phyloP scores from a whole-genome alignment of 2,888 invertebrate species.

The Napeogenes inachia region DNA sequence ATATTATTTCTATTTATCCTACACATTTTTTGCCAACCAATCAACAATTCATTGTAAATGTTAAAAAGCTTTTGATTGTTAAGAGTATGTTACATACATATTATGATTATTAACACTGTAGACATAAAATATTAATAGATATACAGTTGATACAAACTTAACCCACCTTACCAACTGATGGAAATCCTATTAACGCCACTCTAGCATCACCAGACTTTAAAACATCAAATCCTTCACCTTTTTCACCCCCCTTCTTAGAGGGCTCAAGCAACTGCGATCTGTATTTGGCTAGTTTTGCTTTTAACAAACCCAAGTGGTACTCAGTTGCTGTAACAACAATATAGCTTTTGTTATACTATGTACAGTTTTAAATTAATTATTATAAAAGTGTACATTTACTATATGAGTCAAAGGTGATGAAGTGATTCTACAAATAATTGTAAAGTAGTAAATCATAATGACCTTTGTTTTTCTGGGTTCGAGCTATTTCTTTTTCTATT shows the following conservation, averaged over 20 bases:
- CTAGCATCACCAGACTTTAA: constrained; percentile 99
- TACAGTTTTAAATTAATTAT: no score
- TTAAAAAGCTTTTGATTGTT: no score
- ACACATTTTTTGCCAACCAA: no score
- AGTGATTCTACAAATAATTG: no score
- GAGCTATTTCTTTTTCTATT: constrained; percentile 98
- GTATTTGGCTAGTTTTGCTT: constrained; percentile 97
- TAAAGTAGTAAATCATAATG: constrained; percentile 16
- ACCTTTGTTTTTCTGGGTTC: constrained; percentile 99
- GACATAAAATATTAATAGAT: neutral
- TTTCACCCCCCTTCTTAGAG: constrained; percentile 90
- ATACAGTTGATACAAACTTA: constrained; percentile 9
- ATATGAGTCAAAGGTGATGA: neutral
- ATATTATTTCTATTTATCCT: neutral
- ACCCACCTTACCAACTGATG: constrained; percentile 95
- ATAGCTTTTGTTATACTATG: no score
- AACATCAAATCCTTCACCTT: constrained; percentile 99
- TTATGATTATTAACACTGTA: no score
- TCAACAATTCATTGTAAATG: no score
- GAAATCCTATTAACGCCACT: constrained; percentile 98
- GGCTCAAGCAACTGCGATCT: constrained; percentile 96
- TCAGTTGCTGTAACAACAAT: constrained; percentile 89
- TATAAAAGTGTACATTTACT: no score
- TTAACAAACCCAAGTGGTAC: constrained; percentile 97
- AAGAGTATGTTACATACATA: no score